These are phyloP conservation scores for Diplazon laetatorius DNA, from an alignment of 2,888 invertebrate species.

Conservation along the genomic window DNA sequence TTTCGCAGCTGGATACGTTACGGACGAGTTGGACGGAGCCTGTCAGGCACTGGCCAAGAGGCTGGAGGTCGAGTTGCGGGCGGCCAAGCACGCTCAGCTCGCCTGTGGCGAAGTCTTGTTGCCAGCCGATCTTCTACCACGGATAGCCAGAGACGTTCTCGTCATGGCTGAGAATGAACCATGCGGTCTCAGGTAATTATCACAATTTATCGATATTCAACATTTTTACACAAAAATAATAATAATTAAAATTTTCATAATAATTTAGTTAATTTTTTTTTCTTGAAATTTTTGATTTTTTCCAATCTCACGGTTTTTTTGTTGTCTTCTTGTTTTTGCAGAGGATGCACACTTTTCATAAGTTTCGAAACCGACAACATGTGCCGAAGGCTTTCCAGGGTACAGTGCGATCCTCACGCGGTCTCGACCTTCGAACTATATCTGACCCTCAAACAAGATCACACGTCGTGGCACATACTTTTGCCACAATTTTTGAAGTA, in stretches of 20 bases:
- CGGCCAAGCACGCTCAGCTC: conserved; percentile 91
- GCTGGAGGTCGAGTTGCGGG: conserved; percentile 90
- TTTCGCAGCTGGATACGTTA: conserved; percentile 81
- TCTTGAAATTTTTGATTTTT: too few relatives aligned
- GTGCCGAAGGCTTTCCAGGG: conserved; percentile 89
- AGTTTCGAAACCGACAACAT: conserved; percentile 90
- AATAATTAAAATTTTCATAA: conserved; percentile 13
- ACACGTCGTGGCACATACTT: conserved; percentile 93
- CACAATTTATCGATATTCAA: too few relatives aligned
- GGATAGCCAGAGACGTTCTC: conserved; percentile 91
- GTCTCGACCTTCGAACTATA: conserved; percentile 96
- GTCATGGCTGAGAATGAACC: conserved; percentile 94
- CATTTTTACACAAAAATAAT: background rate
- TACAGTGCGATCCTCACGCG: conserved; percentile 93
- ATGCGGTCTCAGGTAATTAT: conserved; percentile 88
- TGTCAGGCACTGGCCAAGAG: conserved; percentile 89
- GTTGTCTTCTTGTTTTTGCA: conserved; percentile 72
- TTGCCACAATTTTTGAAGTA: conserved; percentile 95
- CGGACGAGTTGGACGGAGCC: conserved; percentile 84
- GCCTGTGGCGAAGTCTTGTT: conserved; percentile 93
- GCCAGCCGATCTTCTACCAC: conserved; percentile 91
- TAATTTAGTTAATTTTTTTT: too few relatives aligned
- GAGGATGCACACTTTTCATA: conserved; percentile 92
- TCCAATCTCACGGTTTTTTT: conserved; percentile 22
- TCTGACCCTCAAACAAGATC: conserved; percentile 93